phyloP scores from a whole-genome alignment of 2,113 vertebrate species.

The Malurus cyaneus region DNA sequence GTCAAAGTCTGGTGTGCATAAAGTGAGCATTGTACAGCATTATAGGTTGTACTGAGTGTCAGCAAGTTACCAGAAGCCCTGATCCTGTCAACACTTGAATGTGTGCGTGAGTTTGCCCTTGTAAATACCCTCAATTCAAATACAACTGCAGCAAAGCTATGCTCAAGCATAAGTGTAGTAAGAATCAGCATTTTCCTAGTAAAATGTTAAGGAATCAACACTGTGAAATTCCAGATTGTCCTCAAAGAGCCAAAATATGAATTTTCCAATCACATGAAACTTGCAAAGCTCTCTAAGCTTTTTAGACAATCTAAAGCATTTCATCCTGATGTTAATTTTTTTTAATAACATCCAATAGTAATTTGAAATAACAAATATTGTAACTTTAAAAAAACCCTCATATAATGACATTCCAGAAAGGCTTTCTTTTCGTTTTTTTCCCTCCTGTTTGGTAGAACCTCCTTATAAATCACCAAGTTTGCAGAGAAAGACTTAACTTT shows the following conservation, averaged over 20 bases:
- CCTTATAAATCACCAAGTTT: not conserved
- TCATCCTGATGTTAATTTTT: not conserved
- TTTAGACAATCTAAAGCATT: not conserved
- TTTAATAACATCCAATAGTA: not conserved
- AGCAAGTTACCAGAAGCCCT: constrained; percentile 25
- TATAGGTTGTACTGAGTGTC: constrained; percentile 29
- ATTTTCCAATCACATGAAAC: not conserved
- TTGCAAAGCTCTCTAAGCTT: not conserved
- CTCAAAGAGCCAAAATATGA: not conserved
- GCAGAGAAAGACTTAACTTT: not conserved
- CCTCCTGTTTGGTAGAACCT: not conserved
- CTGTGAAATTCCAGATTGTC: not conserved
- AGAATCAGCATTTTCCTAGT: not conserved
- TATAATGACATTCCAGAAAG: not conserved
- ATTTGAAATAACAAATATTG: not conserved
- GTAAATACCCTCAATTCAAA: constrained; percentile 12
- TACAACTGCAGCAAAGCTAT: not conserved
- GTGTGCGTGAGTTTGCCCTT: not conserved
- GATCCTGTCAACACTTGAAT: constrained; percentile 1
- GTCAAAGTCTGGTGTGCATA: constrained; percentile 62
- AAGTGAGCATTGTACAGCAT: constrained; percentile 11
- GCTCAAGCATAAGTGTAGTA: not conserved
- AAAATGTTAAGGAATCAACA: not conserved
- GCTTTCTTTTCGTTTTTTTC: not conserved
- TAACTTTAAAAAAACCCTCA: not conserved